Base-by-base conservation (phyloP, 2,888 invertebrate genomes). In the Operophtera brumata region DNA sequence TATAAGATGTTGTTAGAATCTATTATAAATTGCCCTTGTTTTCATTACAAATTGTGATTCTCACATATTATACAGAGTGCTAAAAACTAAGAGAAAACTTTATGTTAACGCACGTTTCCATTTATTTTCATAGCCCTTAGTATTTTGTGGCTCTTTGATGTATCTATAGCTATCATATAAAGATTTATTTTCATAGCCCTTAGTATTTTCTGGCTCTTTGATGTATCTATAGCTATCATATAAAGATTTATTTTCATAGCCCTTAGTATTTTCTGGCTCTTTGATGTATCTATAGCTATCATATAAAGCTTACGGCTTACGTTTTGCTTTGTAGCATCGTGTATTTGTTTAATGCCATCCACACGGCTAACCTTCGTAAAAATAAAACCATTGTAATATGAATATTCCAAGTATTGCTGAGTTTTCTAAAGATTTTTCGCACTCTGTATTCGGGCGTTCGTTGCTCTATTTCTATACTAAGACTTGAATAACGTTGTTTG, bases 401-500 rank as follows among this genome's bases (percentile, higher is more conserved):
- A 32, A 30, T 46, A 43, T 47, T 32, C 42, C 13, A 28, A 34
- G 12, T 44, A 41, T 41, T 13, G 50, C 44, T 12, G 35, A 12
- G 48, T 52, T 57, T 48, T 48, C 36, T 37, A 45, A 46, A 28
- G 37, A 26, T 49, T 57, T 52, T 57, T 46, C 9, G 44, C 57
- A 59, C 53, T 57, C 62, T 61, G 56, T 62, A 54, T 54, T 51
- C 51, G 70, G 67, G 66, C 71, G 65, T 64, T 69, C 70, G 68
- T 63, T 71, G 69, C 70, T 77, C 71, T 77, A 72, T 72, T 75
- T 77, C 76, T 79, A 67, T 73, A 68, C 70, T 77, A 78, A 83
- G 82, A 83, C 77, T 78, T 80, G 70, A 76, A 72, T 78, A 79
- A 79, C 67, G 82, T 85, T 84, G 83, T 84, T 80, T 84, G 84